phyloP scores from a whole-genome alignment of 2,888 invertebrate genomes.

The Dryococelus australis region DNA sequence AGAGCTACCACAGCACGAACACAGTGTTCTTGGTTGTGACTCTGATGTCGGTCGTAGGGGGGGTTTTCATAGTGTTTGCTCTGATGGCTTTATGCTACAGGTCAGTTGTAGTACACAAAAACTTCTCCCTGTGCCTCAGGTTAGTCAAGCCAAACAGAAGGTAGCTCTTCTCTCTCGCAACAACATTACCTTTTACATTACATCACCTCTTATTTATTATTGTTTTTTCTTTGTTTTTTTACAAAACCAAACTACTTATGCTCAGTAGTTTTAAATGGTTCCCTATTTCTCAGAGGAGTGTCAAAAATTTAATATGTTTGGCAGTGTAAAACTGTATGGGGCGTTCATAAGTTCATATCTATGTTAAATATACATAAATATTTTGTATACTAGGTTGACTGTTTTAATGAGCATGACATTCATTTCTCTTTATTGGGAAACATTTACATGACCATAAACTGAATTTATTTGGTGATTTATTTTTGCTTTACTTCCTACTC shows the following conservation, averaged over 20 bases:
- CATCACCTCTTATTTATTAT: background rate
- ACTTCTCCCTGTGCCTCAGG: constrained; percentile 98
- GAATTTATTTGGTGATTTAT: background rate
- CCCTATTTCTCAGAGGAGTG: background rate
- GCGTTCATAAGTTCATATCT: background rate
- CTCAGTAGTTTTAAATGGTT: constrained; percentile 16
- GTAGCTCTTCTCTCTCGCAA: constrained; percentile 27
- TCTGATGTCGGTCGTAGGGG: constrained; percentile 98
- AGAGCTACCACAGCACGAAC: constrained; percentile 97
- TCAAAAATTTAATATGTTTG: too few species aligned
- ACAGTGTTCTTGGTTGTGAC: constrained; percentile 97
- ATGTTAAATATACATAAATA: too few species aligned
- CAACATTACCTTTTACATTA: background rate
- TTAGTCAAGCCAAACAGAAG: constrained; percentile 84
- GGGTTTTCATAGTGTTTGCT: constrained; percentile 98
- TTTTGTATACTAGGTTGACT: too few species aligned
- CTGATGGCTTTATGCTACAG: constrained; percentile 99
- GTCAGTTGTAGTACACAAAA: constrained; percentile 99
- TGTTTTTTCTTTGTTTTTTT: background rate
- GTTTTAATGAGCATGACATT: too few species aligned
- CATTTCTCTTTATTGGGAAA: too few species aligned
- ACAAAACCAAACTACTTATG: background rate
- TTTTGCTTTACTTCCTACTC: background rate
- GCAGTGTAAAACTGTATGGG: background rate
- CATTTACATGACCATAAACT: background rate